Percentiles rank a stretch among this genome's conserved stretches.
Evolutionary conservation across 23 tunicate genomes (phyloP).

Genomic region (Aplidium turbinatum): DNA sequence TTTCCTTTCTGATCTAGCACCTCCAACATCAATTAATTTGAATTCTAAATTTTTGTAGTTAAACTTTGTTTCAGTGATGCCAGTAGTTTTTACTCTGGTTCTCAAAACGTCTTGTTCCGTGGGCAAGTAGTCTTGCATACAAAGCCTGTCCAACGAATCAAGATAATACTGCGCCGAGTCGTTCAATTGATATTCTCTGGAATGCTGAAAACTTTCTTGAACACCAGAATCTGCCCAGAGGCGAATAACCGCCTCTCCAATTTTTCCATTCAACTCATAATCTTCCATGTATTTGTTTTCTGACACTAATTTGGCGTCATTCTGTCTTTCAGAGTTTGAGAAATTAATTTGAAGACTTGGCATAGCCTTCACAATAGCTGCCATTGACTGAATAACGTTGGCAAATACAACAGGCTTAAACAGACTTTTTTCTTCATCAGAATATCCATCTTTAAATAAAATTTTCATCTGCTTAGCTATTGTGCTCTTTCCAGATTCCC

Average conservation of each 20-base stretch:
- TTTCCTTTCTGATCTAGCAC: constrained; percentile 85
- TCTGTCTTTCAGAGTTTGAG: constrained; percentile 23
- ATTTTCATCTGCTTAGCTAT: constrained; percentile 97
- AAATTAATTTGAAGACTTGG: constrained; percentile 66
- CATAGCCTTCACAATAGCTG: constrained; percentile 96
- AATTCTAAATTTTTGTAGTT: constrained; percentile 81
- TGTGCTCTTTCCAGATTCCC: constrained; percentile 97
- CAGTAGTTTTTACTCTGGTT: constrained; percentile 98
- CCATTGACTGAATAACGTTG: constrained; percentile 83
- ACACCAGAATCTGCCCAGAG: constrained; percentile 87
- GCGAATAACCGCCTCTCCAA: constrained; percentile 64
- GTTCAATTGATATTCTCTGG: constrained; percentile 89
- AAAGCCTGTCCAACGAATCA: constrained; percentile 68
- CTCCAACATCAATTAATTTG: constrained; percentile 88
- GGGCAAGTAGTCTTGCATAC: constrained; percentile 74
- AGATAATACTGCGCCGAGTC: constrained; percentile 96
- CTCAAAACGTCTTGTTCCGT: constrained; percentile 94
- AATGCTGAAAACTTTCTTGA: constrained; percentile 40
- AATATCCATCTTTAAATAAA: constrained; percentile 85
- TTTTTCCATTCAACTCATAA: constrained; percentile 63
- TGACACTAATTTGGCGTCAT: constrained; percentile 58
- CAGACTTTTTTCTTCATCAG: constrained; percentile 63
- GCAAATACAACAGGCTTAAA: constrained; percentile 71
- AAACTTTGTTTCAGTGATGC: constrained; percentile 94
- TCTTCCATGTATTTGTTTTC: constrained; percentile 58